Base-by-base conservation (phyloP, 2,888 invertebrate genomes). In the Tipula lateralis region DNA sequence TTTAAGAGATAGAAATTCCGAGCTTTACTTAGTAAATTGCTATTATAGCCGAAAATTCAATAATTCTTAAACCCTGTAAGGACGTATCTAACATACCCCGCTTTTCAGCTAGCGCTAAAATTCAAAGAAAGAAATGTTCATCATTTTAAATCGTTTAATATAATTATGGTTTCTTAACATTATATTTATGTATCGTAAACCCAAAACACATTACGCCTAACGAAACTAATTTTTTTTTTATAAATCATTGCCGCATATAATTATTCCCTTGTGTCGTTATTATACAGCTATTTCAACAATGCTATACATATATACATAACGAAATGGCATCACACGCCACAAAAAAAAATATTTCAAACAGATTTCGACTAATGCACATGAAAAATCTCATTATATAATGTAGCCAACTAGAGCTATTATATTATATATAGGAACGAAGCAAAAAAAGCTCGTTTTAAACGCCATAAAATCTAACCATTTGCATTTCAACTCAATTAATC, bases 331-430 rank as follows among this genome's bases (percentile, higher is more conserved):
- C 44, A 44, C 16, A 44, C 19, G n/a, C n/a, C n/a, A n/a, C n/a
- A n/a, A n/a, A n/a, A 44, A 19, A 44, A 16, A 16, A 44, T 44
- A 66, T 66, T 44, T 66, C 24, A 24, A 66, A 24, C 66, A 66
- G 66, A 66, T 66, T 66, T 66, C 66, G 66, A 66, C 66, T 66
- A 66, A 66, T 66, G 66, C 66, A 66, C 19, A 66, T 24, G 66
- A 66, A 66, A 66, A 66, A 66, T 66, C 66, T 66, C 66, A 66
- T 66, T 66, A 66, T 66, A 66, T 66, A 66, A 66, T 66, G 24
- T 19, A 66, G 66, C 19, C 3, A 19, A 24, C 66, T 66, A 24
- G 24, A 12, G 19, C 66, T 66, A 66, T 24, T 24, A 9, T 36
- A 9, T 36, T 1, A 36, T 44, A 44, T 44, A 44, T 44, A 44